Base-by-base conservation (phyloP, 2,888 invertebrate species). In the Lasioglossum figueresi region DNA sequence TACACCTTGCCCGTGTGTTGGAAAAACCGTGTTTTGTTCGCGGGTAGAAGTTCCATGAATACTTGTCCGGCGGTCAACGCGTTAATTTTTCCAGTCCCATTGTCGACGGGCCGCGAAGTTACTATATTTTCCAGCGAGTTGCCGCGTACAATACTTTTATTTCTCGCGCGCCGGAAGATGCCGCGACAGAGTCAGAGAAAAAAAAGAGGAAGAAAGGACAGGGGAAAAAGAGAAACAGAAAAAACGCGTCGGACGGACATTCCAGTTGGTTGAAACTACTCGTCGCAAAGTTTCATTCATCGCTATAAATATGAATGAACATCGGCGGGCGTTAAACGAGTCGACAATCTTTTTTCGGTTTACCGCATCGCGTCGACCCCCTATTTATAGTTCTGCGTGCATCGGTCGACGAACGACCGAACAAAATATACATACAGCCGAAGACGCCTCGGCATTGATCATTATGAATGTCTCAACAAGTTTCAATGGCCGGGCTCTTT, bases 221-320 rank as follows among this genome's bases (percentile, higher is more conserved):
- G 59, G n/a, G 59, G 73, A 34, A 56, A 43, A 23, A 31, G 8
- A 23, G 45, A 34, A 56, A 59, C 45, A 59, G 12, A 27, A 16
- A 16, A 66, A 34, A 45, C 48, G 23, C 70, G 59, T 31, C 68
- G 76, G 52, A 40, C 73, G 63, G 72, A 72, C 78, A 75, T 76
- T n/a, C n/a, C 68, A 34, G 52, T 34, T 56, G 56, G 68, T 76
- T 70, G 45, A 59, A 82, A 71, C 70, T 75, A 76, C 82, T 71
- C 79, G 79, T 31, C 82, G 77, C 85, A 77, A 66, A 86, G 82
- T 85, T 86, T 81, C 89, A 89, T 89, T 89, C 89, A 89, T 82
- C 83, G 87, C 82, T 88, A 88, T 89, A 85, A 89, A 89, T 89
- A 89, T 85, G 89, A 89, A 89, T 82, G 88, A 86, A 84, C 84